Evolutionary conservation across 1,140 invertebrate genomes (phyloP).

Genomic region (Brachionus asplanchnoidis): DNA sequence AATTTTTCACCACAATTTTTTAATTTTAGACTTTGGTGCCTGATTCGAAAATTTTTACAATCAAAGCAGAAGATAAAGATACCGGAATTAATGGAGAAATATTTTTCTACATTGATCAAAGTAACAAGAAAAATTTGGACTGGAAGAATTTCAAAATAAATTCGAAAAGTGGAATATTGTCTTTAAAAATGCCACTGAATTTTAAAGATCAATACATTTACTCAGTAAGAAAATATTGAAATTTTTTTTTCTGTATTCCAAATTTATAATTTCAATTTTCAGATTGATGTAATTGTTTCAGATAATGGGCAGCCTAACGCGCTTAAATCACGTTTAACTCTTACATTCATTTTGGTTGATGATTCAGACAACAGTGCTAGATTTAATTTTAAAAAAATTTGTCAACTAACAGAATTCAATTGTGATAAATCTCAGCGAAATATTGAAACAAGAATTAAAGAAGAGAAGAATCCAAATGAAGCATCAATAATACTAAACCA

Average conservation of each 20-base stretch:
- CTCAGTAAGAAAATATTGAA: background rate
- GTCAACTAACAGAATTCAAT: background rate
- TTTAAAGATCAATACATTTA: background rate
- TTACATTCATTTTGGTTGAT: constrained; percentile 5
- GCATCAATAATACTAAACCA: background rate
- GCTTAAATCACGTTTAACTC: background rate
- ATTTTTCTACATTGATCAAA: constrained; percentile 17
- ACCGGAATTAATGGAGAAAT: constrained; percentile 25
- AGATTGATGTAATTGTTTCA: constrained; percentile 31
- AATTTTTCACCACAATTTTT: background rate
- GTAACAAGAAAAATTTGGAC: background rate
- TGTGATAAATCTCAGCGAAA: constrained; percentile 9
- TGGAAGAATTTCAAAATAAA: constrained; percentile 10
- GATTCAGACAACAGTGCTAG: constrained; percentile 10
- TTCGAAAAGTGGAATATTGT: background rate
- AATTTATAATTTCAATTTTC: background rate
- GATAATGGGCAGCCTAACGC: background rate
- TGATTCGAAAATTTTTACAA: background rate
- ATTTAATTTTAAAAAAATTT: background rate
- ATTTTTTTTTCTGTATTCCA: too few relatives aligned
- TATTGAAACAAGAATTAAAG: background rate
- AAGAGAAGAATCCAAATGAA: background rate
- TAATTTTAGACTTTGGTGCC: background rate
- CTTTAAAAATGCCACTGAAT: background rate
- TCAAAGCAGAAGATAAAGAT: constrained; percentile 7